Percentiles rank a stretch among this genome's conserved stretches.
Conservation (phyloP, 2,888 invertebrate species). For the Cantharis rufa region DNA sequence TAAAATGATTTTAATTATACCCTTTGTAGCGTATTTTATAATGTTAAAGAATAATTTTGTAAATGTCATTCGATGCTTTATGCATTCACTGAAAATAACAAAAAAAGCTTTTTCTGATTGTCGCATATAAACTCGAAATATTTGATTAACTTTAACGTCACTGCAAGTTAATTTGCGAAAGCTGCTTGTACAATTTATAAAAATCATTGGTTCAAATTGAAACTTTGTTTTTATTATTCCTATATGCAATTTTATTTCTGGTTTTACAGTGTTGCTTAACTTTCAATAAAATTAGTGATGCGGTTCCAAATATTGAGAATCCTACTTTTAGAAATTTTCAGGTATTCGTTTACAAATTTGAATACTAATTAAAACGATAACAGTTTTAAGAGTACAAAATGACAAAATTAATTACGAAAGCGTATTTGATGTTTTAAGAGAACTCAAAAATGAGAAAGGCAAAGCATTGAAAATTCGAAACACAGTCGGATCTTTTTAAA, state of each 20-base stretch:
- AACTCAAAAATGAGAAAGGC: background rate
- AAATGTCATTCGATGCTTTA: background rate
- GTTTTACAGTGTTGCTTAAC: too few species aligned
- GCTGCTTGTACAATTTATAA: background rate
- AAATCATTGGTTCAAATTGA: background rate
- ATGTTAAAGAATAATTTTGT: background rate
- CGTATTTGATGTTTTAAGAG: background rate
- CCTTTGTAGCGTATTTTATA: background rate
- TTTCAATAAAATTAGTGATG: too few species aligned
- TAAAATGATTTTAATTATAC: background rate
- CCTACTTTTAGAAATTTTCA: background rate
- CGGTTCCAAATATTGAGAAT: background rate
- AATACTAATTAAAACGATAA: background rate
- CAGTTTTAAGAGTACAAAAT: background rate
- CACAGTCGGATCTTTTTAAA: background rate
- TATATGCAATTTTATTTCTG: background rate
- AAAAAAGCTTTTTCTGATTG: slow-evolving; percentile 7
- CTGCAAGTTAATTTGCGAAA: background rate
- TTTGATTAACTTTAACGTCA: slow-evolving; percentile 1
- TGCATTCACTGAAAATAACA: background rate
- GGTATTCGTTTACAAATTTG: background rate
- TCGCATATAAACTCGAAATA: slow-evolving; percentile 1
- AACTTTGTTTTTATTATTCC: background rate
- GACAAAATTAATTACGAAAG: background rate
- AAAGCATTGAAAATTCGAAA: background rate